Conservation (phyloP, 2,888 invertebrate genomes). For the Lepidocyrtoides sp. region DNA sequence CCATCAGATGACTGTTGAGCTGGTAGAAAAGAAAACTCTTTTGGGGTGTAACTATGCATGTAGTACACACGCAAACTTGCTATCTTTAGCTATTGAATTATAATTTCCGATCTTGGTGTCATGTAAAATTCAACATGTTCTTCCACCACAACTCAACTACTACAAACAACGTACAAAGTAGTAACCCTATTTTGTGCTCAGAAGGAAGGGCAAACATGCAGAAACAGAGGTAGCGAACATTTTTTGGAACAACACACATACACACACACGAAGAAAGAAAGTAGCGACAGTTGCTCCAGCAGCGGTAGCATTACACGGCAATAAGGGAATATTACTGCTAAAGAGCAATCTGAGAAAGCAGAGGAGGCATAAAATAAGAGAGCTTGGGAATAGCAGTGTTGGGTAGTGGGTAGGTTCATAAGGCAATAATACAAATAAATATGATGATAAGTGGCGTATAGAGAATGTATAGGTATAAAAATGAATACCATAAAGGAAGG, state of each 20-base stretch:
- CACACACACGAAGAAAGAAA: constrained; percentile 26
- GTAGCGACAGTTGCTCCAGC: not conserved
- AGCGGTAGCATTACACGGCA: constrained; percentile 29
- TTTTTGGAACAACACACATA: not conserved
- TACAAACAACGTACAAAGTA: constrained; percentile 30
- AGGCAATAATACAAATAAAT: constrained; percentile 32
- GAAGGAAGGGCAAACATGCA: constrained; percentile 27
- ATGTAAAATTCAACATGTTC: constrained; percentile 50
- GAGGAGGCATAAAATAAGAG: constrained; percentile 4
- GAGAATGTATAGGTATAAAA: constrained; percentile 47
- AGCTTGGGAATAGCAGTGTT: constrained; percentile 16
- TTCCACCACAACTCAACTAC: constrained; percentile 18
- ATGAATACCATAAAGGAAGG: constrained; percentile 33
- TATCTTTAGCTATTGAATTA: constrained; percentile 53
- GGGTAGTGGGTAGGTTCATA: constrained; percentile 13
- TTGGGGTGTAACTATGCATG: constrained; percentile 51
- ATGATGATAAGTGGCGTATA: constrained; percentile 51
- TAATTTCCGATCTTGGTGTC: constrained; percentile 53
- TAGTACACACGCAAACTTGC: constrained; percentile 47
- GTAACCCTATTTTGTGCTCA: constrained; percentile 30
- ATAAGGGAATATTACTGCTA: constrained; percentile 50
- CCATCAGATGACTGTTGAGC: constrained; percentile 71
- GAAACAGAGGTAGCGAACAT: not conserved
- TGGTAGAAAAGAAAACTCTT: constrained; percentile 5
- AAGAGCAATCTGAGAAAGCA: constrained; percentile 58